These are phyloP conservation scores for Mechanitis mazaeus DNA, from an alignment of 2,888 invertebrate genomes.

Conservation along the genomic window DNA sequence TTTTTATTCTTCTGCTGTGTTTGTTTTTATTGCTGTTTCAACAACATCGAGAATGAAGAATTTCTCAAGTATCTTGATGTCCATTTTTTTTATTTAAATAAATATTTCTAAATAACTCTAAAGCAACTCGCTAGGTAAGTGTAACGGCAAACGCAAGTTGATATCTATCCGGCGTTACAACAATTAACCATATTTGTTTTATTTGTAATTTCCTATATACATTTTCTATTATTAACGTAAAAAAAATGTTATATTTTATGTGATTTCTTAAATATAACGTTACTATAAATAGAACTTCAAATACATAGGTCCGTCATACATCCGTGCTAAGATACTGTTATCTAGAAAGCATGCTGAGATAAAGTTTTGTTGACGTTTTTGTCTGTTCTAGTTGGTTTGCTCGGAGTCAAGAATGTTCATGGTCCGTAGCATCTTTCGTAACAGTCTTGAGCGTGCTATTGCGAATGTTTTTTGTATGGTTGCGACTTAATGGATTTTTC, in stretches of 20 bases:
- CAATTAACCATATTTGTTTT: conserved; percentile 13
- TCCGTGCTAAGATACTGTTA: conserved; percentile 34
- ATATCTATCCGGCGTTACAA: conserved; percentile 28
- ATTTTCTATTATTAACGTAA: background rate
- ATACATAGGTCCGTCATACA: conserved; percentile 8
- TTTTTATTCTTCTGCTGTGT: background rate
- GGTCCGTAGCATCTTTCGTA: conserved; percentile 71
- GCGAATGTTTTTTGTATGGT: conserved; percentile 64
- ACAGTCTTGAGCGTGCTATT: conserved; percentile 67
- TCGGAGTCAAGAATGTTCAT: conserved; percentile 70
- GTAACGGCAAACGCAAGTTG: conserved; percentile 21
- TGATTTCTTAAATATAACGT: background rate
- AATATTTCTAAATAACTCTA: background rate
- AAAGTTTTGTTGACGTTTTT: conserved; percentile 60
- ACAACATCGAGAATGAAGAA: background rate
- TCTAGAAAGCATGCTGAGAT: conserved; percentile 41
- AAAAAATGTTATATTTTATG: background rate
- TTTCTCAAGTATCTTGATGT: background rate
- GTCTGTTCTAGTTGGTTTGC: conserved; percentile 56
- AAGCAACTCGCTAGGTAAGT: conserved; percentile 21
- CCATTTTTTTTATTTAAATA: background rate
- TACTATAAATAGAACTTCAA: conserved; percentile 2
- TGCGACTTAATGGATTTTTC: conserved; percentile 18
- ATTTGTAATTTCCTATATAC: background rate
- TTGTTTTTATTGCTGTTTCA: background rate